phyloP scores from a whole-genome alignment of 2,797 vertebrate genomes.

The Amblyopsis hoosieri region DNA sequence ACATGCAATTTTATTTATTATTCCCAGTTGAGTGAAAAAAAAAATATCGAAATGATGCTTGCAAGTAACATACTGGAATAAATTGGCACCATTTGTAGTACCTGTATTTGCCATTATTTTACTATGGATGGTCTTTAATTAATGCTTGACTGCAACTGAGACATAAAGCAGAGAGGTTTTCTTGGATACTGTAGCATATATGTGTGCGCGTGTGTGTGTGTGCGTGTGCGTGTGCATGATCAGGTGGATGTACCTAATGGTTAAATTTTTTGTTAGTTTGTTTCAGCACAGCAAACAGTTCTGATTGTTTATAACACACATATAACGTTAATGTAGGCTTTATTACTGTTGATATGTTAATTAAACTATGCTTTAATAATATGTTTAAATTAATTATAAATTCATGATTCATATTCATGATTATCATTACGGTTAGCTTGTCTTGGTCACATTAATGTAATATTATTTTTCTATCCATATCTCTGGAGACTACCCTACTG shows the following conservation, averaged over 20 bases:
- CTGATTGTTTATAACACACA: constrained; percentile 28
- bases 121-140: neutral
- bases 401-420: constrained; percentile 25
- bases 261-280: constrained; percentile 27
- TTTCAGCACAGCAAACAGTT: constrained; percentile 53
- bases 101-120: too few relatives aligned
- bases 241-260: neutral
- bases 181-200: constrained; percentile 2
- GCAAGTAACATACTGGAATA: too few relatives aligned
- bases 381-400: constrained; percentile 65
- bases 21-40: too few relatives aligned
- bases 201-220: constrained; percentile 1
- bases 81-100: too few relatives aligned
- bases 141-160: constrained; percentile 12
- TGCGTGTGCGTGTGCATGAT: constrained; percentile 7
- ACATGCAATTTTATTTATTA: too few relatives aligned
- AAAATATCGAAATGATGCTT: too few relatives aligned
- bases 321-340: constrained; percentile 1
- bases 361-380: constrained; percentile 12
- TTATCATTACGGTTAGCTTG: constrained; percentile 31
- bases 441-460: constrained; percentile 41
- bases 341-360: constrained; percentile 1
- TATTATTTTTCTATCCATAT: constrained; percentile 48
- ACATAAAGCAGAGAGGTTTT: constrained; percentile 12
- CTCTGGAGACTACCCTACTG: constrained; percentile 51